Base-by-base conservation (phyloP, 2,113 vertebrate genomes). In the Heterotilapia buettikoferi region DNA sequence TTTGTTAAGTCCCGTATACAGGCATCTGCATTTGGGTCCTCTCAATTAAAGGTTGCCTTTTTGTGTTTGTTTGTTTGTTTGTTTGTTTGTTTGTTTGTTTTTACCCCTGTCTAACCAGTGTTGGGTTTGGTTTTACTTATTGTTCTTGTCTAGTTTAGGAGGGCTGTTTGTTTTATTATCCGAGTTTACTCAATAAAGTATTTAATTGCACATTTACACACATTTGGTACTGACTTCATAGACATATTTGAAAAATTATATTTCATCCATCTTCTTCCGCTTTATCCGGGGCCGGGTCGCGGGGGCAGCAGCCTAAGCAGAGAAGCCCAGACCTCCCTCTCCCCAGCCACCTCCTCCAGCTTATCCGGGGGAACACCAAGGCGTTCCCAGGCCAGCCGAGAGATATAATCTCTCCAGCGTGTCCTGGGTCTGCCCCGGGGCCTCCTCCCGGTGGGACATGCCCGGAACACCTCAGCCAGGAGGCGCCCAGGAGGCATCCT, bases 1-100 rank as follows among this genome's bases (percentile, higher is more conserved):
- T 63, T 33, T 61, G 16, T 61, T 33, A 61, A 6, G 29, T 63
- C 16, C 24, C 0, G 0, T 2, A 10, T 11, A 63, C 16, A 33
- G 1, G 16, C 29, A 6, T 11, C 59, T 63, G 59, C 59, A 33
- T 63, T 11, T 61, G 59, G 29, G 59, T 0, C 29, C 29, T 61
- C 59, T 61, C 59, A 10, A 61, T 10, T 61, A 33, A 33, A 19
- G 29, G 59, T 33, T 61, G 29, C n/a, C n/a, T 43, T 43, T 26
- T 45, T 40, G 13, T 61, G 57, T 61, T 61, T 61, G 38, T 43
- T 61, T 31, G 7, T 59, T 59, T 59, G 4, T 57, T 57, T 2
- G 54, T 29, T 57, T 54, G 11, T 63, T 36, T 31, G 31, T 6
- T 56, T 47, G 47, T 61, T 26, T 54, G n/a, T 61, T 61, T 61